phyloP scores from a whole-genome alignment of 2,113 vertebrate species.

The Athene cunicularia region DNA sequence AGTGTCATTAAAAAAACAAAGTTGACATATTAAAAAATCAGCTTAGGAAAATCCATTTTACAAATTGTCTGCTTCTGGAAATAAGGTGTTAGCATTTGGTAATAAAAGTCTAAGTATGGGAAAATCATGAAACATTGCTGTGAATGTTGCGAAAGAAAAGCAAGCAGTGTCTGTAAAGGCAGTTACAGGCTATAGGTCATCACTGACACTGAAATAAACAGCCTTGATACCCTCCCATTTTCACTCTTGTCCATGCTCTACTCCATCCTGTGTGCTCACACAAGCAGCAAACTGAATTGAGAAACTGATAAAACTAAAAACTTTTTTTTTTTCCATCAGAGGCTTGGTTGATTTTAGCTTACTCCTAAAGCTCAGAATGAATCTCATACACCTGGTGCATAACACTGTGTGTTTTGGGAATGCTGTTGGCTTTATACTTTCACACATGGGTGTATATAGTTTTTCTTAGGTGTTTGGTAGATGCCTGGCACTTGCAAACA shows the following conservation, averaged over 20 bases:
- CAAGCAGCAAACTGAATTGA: not conserved
- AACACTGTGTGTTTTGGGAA: not conserved
- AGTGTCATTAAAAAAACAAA: not conserved
- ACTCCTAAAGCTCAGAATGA: not conserved
- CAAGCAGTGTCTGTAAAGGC: not conserved
- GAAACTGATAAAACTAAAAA: not conserved
- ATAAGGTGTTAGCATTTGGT: not conserved
- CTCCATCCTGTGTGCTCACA: not conserved
- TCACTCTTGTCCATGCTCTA: rapidly evolving
- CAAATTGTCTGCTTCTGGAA: not conserved
- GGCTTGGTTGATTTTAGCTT: not conserved
- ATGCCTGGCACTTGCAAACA: not conserved
- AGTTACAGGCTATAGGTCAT: not conserved
- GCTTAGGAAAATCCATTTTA: not conserved
- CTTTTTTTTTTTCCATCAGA: not conserved
- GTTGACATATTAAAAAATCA: not conserved
- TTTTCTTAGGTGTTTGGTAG: not conserved
- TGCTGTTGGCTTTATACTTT: not conserved
- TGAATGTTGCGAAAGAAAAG: not conserved
- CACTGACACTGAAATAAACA: not conserved
- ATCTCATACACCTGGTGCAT: not conserved
- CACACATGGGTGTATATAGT: rapidly evolving
- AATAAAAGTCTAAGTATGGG: not conserved
- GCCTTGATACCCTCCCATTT: not conserved
- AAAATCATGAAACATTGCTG: not conserved